Conservation (phyloP, 2,113 vertebrate genomes). For the Channa argus region DNA sequence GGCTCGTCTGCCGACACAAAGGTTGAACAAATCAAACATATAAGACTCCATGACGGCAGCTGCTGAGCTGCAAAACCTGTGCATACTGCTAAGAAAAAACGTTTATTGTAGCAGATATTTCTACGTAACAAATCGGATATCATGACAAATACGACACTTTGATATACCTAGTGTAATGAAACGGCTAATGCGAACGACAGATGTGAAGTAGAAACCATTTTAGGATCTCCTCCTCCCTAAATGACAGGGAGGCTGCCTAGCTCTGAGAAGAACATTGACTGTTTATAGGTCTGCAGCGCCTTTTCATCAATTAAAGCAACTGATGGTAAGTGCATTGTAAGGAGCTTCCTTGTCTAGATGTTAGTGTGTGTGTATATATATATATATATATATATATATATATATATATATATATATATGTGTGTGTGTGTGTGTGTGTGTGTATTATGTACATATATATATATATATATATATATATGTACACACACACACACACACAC, state of each 20-base stretch:
- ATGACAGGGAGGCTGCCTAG: slow-evolving; percentile 43
- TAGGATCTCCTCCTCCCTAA: slow-evolving; percentile 33
- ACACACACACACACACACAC: no score
- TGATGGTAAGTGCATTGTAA: slow-evolving; percentile 65
- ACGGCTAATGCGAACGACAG: background rate
- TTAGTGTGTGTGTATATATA: no score
- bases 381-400: no score
- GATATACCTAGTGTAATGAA: background rate
- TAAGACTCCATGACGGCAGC: slow-evolving; percentile 18
- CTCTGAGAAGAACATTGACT: slow-evolving; percentile 47
- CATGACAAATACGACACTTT: background rate
- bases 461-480: no score
- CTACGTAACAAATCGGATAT: background rate
- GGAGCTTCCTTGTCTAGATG: no score
- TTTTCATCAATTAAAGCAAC: slow-evolving; percentile 10
- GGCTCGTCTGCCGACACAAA: background rate
- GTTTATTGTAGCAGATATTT: background rate
- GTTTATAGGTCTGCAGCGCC: slow-evolving; percentile 1
- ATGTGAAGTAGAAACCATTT: slow-evolving; percentile 18
- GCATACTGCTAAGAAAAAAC: slow-evolving; percentile 6
- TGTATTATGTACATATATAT: no score
- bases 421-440: no score
- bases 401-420: no score
- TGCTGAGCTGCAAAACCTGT: slow-evolving; percentile 2
- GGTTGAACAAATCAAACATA: slow-evolving; percentile 13